A percentile compares a stretch with the other conserved stretches of the same genome.
phyloP scores from a whole-genome alignment of 2,113 vertebrate species.

The Nyctibius bracteatus region DNA sequence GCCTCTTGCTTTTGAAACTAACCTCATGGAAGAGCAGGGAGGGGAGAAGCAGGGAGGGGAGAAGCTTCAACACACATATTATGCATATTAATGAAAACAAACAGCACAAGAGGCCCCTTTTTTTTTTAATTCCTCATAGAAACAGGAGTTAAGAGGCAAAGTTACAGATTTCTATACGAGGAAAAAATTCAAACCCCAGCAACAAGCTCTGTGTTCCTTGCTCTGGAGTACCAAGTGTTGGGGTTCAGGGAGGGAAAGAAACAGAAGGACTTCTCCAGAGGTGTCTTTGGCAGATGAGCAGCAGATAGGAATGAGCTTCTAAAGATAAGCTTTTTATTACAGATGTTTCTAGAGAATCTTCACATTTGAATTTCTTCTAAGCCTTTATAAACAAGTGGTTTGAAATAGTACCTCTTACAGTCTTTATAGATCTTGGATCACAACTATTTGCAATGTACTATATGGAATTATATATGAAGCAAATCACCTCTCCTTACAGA shows the following conservation, averaged over 20 bases:
- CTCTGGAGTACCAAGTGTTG: not conserved
- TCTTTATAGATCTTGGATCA: not conserved
- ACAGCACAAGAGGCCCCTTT: not conserved
- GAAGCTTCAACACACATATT: not conserved
- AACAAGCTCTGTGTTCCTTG: not conserved
- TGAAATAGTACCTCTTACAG: not conserved
- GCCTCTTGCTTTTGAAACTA: not conserved
- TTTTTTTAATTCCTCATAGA: not conserved
- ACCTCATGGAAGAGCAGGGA: not conserved
- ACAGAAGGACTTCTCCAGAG: not conserved
- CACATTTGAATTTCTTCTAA: not conserved
- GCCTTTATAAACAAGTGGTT: not conserved
- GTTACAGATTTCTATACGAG: not conserved
- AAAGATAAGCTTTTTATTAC: not conserved
- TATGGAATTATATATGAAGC: not conserved
- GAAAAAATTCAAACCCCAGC: not conserved
- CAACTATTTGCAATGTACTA: not conserved
- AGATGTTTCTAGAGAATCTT: not conserved
- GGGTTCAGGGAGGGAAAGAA: not conserved
- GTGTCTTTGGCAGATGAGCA: not conserved
- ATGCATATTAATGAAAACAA: not conserved
- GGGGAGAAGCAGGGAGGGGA: not conserved
- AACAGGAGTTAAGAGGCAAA: not conserved
- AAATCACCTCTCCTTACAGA: not conserved
- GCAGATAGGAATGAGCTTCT: not conserved